phyloP scores from a whole-genome alignment of 2,888 invertebrate genomes.

The Erynnis tages region DNA sequence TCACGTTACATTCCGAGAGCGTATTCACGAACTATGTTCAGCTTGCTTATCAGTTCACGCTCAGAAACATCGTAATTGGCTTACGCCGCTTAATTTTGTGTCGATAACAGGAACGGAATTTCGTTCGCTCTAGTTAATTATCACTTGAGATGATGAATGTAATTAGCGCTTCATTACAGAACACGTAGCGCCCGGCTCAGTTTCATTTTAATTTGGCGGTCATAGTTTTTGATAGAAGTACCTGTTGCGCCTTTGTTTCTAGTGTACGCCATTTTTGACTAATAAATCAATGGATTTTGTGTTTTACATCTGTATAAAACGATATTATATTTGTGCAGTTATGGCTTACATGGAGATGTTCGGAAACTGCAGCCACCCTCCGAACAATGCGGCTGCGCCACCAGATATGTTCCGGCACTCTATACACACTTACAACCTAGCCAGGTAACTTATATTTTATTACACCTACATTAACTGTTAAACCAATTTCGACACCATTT shows the following conservation, averaged over 20 bases:
- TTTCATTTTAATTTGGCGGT: conserved; percentile 48
- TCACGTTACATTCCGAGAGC: conserved; percentile 36
- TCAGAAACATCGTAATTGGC: conserved; percentile 40
- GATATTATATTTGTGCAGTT: conserved; percentile 80
- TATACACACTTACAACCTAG: conserved; percentile 88
- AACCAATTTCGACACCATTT: conserved; percentile 1
- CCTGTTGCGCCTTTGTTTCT: conserved; percentile 31
- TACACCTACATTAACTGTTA: neutral
- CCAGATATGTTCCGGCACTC: conserved; percentile 93
- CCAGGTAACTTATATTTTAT: conserved; percentile 51
- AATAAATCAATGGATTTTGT: conserved; percentile 23
- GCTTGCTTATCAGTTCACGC: conserved; percentile 37
- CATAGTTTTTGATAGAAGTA: conserved; percentile 41
- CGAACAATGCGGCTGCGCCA: conserved; percentile 80
- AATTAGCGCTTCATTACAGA: conserved; percentile 65
- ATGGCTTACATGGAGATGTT: conserved; percentile 99
- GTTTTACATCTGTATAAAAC: conserved; percentile 6
- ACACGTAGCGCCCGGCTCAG: conserved; percentile 49
- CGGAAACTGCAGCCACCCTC: conserved; percentile 90
- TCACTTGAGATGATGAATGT: conserved; percentile 57
- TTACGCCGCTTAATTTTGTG: conserved; percentile 50
- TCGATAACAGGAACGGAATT: conserved; percentile 55
- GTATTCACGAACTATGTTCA: conserved; percentile 34
- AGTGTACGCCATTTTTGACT: conserved; percentile 29
- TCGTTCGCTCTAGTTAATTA: conserved; percentile 55